These are phyloP conservation scores for Watsonalla cultraria DNA, from an alignment of 2,888 invertebrate species.

Conservation along the genomic window DNA sequence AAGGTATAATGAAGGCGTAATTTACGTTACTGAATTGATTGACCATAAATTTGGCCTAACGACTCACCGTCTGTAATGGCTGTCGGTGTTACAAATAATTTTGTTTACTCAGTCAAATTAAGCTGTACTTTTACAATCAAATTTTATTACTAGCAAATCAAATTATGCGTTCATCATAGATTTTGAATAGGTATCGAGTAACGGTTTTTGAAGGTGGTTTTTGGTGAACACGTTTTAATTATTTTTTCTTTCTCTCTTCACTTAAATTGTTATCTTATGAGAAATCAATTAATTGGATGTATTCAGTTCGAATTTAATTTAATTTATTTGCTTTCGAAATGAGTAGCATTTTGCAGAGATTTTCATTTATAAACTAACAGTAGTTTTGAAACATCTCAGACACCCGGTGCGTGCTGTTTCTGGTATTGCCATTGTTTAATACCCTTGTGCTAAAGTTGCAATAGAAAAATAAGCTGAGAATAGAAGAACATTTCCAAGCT, in stretches of 20 bases:
- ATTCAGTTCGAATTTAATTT: no score
- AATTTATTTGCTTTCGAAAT: no score
- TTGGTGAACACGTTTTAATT: background rate
- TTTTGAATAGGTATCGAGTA: background rate
- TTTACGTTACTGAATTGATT: constrained; percentile 25
- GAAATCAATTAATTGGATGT: no score
- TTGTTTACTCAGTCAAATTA: constrained; percentile 13
- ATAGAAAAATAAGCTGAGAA: no score
- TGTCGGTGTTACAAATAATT: constrained; percentile 7
- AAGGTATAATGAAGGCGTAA: constrained; percentile 17
- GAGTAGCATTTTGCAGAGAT: no score
- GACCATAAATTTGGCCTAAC: constrained; percentile 22
- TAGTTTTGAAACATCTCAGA: no score
- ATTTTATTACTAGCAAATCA: background rate
- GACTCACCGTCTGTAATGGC: constrained; percentile 18
- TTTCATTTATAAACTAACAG: no score
- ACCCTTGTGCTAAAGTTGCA: no score
- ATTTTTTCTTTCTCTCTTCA: background rate
- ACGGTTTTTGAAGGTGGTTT: background rate
- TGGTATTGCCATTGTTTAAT: no score
- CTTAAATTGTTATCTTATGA: no score
- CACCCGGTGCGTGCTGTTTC: no score
- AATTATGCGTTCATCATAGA: background rate
- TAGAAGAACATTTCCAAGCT: no score
- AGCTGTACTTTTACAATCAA: background rate